A percentile compares a stretch with the other conserved stretches of the same genome.
These are phyloP conservation scores for Nymphicus hollandicus DNA, from an alignment of 2,113 vertebrate genomes.

Conservation along the genomic window DNA sequence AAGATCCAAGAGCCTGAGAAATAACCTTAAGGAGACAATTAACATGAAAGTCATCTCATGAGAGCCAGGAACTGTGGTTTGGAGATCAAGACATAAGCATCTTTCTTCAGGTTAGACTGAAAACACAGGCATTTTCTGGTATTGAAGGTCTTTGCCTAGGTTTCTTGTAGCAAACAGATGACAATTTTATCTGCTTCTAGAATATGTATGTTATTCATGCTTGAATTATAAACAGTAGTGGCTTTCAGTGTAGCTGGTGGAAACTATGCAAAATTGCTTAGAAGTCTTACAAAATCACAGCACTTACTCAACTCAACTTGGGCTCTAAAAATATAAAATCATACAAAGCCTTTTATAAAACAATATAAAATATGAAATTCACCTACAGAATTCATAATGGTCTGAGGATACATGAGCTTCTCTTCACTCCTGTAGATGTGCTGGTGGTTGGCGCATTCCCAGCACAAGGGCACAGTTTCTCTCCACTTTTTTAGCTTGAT, in stretches of 20 bases:
- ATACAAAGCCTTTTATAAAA: not conserved
- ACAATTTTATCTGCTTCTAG: not conserved
- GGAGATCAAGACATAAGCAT: not conserved
- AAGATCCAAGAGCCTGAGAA: slow-evolving; percentile 10
- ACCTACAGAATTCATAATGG: not conserved
- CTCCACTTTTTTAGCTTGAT: not conserved
- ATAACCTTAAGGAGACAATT: slow-evolving; percentile 15
- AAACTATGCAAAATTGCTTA: not conserved
- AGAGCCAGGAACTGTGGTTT: not conserved
- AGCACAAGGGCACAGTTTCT: not conserved
- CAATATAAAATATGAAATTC: not conserved
- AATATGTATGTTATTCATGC: not conserved
- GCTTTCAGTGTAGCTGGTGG: not conserved
- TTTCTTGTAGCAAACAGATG: not conserved
- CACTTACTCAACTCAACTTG: not conserved
- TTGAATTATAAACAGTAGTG: not conserved
- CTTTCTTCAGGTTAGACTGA: not conserved
- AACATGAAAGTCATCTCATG: not conserved
- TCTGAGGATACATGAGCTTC: not conserved
- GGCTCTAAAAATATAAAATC: not conserved
- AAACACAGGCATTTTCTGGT: not conserved
- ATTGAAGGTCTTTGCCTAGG: not conserved
- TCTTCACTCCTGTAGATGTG: not conserved
- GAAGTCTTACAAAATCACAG: not conserved
- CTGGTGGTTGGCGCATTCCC: not conserved